These are phyloP conservation scores for Laspeyria flexula DNA, from an alignment of 2,888 invertebrate genomes.

Conservation along the genomic window DNA sequence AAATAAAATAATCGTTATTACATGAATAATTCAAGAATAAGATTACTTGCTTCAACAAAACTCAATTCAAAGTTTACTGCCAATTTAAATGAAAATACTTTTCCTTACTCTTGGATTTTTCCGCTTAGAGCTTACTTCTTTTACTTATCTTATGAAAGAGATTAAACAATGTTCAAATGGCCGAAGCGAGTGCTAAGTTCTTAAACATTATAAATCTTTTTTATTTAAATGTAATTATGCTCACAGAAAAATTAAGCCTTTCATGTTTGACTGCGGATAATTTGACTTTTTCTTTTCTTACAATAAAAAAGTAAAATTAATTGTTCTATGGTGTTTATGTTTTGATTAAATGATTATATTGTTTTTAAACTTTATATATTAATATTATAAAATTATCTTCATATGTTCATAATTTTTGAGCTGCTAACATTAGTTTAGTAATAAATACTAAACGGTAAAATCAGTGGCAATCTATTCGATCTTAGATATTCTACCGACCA, in stretches of 20 bases:
- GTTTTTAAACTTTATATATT: too few species aligned
- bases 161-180: conserved; percentile 65
- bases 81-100: conserved; percentile 70
- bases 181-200: conserved; percentile 41
- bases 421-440: too few species aligned
- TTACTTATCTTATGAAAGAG: conserved; percentile 61
- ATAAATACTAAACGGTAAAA: too few species aligned
- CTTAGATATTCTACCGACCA: too few species aligned
- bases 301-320: too few species aligned
- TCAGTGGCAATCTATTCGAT: too few species aligned
- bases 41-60: conserved; percentile 67
- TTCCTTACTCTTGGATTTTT: conserved; percentile 56
- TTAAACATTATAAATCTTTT: conserved; percentile 39
- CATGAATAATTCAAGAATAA: conserved; percentile 61
- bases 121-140: conserved; percentile 56
- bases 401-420: too few species aligned
- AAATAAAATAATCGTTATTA: conserved; percentile 47
- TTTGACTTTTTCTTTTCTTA: too few species aligned
- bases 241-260: conserved; percentile 3
- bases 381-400: too few species aligned
- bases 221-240: conserved; percentile 31
- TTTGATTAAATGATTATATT: too few species aligned
- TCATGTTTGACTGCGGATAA: neutral
- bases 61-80: conserved; percentile 68
- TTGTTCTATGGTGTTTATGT: too few species aligned